Evolutionary conservation across 2,113 vertebrate species (phyloP).

Genomic region (Phainopepla nitens): DNA sequence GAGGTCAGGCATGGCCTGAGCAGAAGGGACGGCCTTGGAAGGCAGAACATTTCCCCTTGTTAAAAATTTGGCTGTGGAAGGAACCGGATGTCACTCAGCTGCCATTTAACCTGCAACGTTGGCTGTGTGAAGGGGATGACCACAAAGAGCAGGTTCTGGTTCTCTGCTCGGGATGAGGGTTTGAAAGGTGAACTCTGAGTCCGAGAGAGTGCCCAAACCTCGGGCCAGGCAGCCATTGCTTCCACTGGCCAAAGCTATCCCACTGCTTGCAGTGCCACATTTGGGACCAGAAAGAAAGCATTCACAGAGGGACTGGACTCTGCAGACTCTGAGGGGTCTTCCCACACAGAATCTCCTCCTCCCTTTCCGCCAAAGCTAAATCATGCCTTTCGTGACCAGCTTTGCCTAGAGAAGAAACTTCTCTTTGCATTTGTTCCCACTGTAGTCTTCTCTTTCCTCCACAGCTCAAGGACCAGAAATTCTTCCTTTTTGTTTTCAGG

Average conservation of each 20-base stretch:
- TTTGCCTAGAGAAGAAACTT: not conserved
- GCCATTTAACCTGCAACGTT: fast-evolving
- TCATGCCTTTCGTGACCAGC: not conserved
- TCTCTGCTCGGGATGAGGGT: not conserved
- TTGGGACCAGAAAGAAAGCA: not conserved
- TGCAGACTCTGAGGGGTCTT: not conserved
- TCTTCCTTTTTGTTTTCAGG: not conserved
- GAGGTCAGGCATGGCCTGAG: not conserved
- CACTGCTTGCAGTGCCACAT: not conserved
- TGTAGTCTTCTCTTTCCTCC: not conserved
- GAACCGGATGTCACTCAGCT: not conserved
- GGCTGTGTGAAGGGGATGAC: not conserved
- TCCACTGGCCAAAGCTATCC: not conserved
- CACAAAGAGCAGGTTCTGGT: not conserved
- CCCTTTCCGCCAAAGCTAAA: not conserved
- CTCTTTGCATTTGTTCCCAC: not conserved
- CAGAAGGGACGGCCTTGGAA: not conserved
- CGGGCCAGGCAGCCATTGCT: fast-evolving
- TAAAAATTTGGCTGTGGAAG: not conserved
- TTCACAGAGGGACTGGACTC: not conserved
- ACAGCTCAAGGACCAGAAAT: not conserved
- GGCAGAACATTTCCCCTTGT: not conserved
- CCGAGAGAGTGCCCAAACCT: fast-evolving
- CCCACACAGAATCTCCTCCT: not conserved
- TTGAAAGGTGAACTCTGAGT: not conserved